Percentiles rank a stretch among this genome's conserved stretches.
These are phyloP conservation scores for Tetranychus piercei DNA, from an alignment of 2,888 invertebrate species.

Conservation along the genomic window DNA sequence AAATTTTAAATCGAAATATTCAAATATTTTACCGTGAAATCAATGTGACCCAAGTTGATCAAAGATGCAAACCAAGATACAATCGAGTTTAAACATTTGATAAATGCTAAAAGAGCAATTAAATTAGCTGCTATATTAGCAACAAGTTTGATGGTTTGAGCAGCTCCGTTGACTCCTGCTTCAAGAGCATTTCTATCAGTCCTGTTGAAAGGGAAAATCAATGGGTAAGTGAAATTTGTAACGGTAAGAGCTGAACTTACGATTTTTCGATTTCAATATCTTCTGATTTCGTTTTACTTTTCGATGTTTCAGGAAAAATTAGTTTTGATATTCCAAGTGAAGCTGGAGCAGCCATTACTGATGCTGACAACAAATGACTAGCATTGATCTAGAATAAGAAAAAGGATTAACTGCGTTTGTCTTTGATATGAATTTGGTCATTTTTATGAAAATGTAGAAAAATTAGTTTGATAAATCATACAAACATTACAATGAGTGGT, in stretches of 20 bases:
- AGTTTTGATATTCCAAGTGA: slow-evolving; percentile 74
- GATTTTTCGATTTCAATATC: slow-evolving; percentile 51
- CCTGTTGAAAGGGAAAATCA: background rate
- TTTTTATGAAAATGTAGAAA: too few species aligned
- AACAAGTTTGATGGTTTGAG: slow-evolving; percentile 54
- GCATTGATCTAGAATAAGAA: slow-evolving; percentile 39
- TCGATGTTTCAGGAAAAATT: slow-evolving; percentile 72
- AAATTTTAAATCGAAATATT: background rate
- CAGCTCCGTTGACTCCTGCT: slow-evolving; percentile 74
- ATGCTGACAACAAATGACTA: slow-evolving; percentile 70
- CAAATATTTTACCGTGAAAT: slow-evolving; percentile 36
- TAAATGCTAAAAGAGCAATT: slow-evolving; percentile 70
- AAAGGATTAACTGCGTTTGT: background rate
- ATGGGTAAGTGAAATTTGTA: background rate
- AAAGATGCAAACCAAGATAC: slow-evolving; percentile 60
- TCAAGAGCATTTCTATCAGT: slow-evolving; percentile 58
- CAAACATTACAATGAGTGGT: too few species aligned
- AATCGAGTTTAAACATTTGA: slow-evolving; percentile 62
- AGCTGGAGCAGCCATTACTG: slow-evolving; percentile 89
- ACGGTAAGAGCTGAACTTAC: slow-evolving; percentile 36
- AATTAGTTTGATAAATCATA: too few species aligned
- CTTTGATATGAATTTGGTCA: background rate
- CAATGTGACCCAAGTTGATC: slow-evolving; percentile 45
- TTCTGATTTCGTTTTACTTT: slow-evolving; percentile 52
- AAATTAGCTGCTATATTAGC: slow-evolving; percentile 75